phyloP scores from a whole-genome alignment of 2,888 invertebrate genomes.

The Drosophila peninsularis region DNA sequence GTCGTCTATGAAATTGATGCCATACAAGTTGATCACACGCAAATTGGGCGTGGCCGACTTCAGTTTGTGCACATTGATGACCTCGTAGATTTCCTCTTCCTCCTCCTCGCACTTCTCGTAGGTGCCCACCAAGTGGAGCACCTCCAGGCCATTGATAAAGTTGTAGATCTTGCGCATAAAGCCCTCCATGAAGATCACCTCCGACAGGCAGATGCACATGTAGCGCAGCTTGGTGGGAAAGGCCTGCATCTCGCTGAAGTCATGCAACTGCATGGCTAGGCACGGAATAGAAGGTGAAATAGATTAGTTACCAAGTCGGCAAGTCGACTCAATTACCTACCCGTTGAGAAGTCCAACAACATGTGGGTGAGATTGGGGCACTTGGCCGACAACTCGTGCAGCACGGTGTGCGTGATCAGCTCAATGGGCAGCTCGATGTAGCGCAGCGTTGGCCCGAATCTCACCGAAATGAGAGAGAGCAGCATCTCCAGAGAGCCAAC shows the following conservation, averaged over 20 bases:
- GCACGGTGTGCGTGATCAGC: conserved; percentile 96
- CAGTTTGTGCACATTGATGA: conserved; percentile 99
- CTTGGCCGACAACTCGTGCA: conserved; percentile 98
- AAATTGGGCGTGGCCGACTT: conserved; percentile 99
- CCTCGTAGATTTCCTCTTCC: conserved; percentile 99
- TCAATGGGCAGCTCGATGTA: conserved; percentile 98
- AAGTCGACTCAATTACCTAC: conserved; percentile 76
- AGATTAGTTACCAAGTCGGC: not conserved
- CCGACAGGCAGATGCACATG: conserved; percentile 98
- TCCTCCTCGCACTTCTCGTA: conserved; percentile 99
- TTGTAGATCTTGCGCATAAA: conserved; percentile 99
- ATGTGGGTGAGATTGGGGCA: conserved; percentile 98
- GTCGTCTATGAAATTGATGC: conserved; percentile 99
- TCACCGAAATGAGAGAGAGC: conserved; percentile 93
- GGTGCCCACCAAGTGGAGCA: conserved; percentile 97
- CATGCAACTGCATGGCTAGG: conserved; percentile 98
- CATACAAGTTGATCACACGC: conserved; percentile 98
- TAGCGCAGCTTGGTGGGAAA: conserved; percentile 98
- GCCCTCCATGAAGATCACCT: conserved; percentile 99
- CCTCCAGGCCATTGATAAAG: conserved; percentile 98
- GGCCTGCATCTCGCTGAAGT: conserved; percentile 99
- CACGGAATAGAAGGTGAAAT: not conserved
- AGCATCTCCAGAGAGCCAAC: conserved; percentile 93
- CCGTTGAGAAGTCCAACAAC: conserved; percentile 98
- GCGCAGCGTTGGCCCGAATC: conserved; percentile 94